Evolutionary conservation across 2,797 vertebrate genomes (phyloP).

Genomic region (Sphaeramia orbicularis): DNA sequence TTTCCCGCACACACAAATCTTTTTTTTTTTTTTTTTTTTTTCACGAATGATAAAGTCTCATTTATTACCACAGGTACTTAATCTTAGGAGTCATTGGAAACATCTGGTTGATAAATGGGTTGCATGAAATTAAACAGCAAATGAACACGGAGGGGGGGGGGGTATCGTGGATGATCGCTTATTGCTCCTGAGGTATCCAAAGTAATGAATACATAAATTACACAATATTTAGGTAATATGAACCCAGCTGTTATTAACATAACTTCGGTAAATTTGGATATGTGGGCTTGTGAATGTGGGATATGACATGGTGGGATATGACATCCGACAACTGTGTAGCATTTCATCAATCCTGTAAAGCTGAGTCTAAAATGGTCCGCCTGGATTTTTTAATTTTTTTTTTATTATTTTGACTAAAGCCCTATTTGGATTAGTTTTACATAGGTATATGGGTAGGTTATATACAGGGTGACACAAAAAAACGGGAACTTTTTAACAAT

Average conservation of each 20-base stretch:
- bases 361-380: too few relatives aligned
- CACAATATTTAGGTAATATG: slow-evolving; percentile 56
- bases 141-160: slow-evolving; percentile 70
- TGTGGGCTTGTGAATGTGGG: not conserved
- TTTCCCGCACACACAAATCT: slow-evolving; percentile 52
- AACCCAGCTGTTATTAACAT: slow-evolving; percentile 29
- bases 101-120: slow-evolving; percentile 83
- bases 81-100: slow-evolving; percentile 79
- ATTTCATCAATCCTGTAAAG: too few relatives aligned
- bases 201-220: slow-evolving; percentile 66
- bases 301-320: too few relatives aligned
- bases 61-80: slow-evolving; percentile 79
- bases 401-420: too few relatives aligned
- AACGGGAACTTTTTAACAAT: too few relatives aligned
- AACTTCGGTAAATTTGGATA: slow-evolving; percentile 17
- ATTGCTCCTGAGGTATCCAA: slow-evolving; percentile 58
- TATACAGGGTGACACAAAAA: too few relatives aligned
- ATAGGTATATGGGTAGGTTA: too few relatives aligned
- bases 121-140: slow-evolving; percentile 81
- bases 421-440: too few relatives aligned
- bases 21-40: too few relatives aligned
- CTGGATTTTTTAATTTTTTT: too few relatives aligned
- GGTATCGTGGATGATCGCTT: slow-evolving; percentile 68
- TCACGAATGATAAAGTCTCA: slow-evolving; percentile 77
- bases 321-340: too few relatives aligned